Percentiles rank a stretch among this genome's conserved stretches.
phyloP scores from a whole-genome alignment of 2,113 vertebrate genomes.

The Takifugu flavidus region DNA sequence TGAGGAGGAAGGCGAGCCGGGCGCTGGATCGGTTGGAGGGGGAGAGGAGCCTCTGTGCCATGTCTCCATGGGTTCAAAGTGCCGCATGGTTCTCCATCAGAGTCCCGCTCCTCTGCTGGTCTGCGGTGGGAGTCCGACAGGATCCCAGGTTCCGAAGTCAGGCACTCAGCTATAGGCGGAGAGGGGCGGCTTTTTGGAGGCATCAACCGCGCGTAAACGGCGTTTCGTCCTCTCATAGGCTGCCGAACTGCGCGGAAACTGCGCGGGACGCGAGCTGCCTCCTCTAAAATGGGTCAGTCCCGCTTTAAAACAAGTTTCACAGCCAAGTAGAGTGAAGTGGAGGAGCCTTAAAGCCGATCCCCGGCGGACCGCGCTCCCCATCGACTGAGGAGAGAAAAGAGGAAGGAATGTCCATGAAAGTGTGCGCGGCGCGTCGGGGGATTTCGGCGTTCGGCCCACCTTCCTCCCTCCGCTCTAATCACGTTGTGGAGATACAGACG shows the following conservation, averaged over 20 bases:
- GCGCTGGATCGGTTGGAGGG: conserved; percentile 80
- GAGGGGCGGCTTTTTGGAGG: conserved; percentile 37
- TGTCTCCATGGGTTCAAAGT: conserved; percentile 83
- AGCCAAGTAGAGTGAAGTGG: conserved; percentile 24
- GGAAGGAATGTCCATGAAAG: conserved; percentile 21
- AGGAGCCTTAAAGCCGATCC: conserved; percentile 9
- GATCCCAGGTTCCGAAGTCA: conserved; percentile 35
- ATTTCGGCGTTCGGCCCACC: conserved; percentile 33
- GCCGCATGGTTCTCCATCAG: conserved; percentile 73
- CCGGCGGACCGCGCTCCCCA: conserved; percentile 3
- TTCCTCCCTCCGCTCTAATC: conserved; percentile 43
- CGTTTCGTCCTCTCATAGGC: conserved; percentile 28
- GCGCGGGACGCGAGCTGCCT: conserved; percentile 1
- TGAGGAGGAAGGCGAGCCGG: conserved; percentile 82
- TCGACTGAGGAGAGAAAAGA: neutral
- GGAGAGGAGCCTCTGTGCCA: conserved; percentile 85
- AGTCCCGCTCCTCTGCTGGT: conserved; percentile 45
- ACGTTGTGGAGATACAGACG: conserved; percentile 63
- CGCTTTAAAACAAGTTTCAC: conserved; percentile 22
- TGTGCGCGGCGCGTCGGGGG: conserved; percentile 16
- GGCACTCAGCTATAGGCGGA: conserved; percentile 25
- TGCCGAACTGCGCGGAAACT: conserved; percentile 31
- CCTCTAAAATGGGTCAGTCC: conserved; percentile 1
- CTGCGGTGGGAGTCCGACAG: conserved; percentile 14
- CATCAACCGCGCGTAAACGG: conserved; percentile 35